Percentiles rank a stretch among this genome's conserved stretches.
phyloP scores from a whole-genome alignment of 2,888 invertebrate genomes.

The Xiphydria camelus region DNA sequence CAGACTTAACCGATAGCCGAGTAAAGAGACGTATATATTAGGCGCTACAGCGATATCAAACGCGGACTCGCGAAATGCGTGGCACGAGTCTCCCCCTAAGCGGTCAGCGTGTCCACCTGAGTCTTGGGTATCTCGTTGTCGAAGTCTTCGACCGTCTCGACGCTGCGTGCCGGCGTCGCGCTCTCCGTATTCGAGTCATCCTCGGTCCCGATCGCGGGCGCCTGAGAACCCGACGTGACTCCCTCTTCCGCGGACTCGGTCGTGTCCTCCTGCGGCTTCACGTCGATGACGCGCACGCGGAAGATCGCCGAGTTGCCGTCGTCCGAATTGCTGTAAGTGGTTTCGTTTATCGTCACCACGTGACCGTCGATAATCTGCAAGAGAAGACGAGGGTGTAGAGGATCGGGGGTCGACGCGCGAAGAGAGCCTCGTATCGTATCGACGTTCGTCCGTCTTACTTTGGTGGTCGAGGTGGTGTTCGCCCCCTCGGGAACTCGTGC shows the following conservation, averaged over 20 bases:
- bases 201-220: no score
- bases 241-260: constrained; percentile 2
- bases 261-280: constrained; percentile 53
- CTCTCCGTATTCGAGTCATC: no score
- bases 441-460: constrained; percentile 39
- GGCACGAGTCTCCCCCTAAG: no score
- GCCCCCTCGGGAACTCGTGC: constrained; percentile 45
- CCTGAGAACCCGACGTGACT: constrained; percentile 14
- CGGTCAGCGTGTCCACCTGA: constrained; percentile 43
- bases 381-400: constrained; percentile 8
- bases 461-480: constrained; percentile 50
- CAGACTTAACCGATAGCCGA: no score
- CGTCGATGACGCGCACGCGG: constrained; percentile 59
- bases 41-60: no score
- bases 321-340: constrained; percentile 58
- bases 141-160: constrained; percentile 50
- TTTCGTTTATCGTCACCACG: constrained; percentile 62
- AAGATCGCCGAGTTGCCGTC: constrained; percentile 51
- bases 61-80: no score
- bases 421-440: no score
- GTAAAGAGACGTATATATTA: no score
- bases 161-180: constrained; percentile 35
- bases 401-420: not conserved
- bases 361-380: constrained; percentile 61
- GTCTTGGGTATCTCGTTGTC: constrained; percentile 52